Evolutionary conservation across 2,113 vertebrate genomes (phyloP).

Genomic region (Cyanoderma ruficeps): DNA sequence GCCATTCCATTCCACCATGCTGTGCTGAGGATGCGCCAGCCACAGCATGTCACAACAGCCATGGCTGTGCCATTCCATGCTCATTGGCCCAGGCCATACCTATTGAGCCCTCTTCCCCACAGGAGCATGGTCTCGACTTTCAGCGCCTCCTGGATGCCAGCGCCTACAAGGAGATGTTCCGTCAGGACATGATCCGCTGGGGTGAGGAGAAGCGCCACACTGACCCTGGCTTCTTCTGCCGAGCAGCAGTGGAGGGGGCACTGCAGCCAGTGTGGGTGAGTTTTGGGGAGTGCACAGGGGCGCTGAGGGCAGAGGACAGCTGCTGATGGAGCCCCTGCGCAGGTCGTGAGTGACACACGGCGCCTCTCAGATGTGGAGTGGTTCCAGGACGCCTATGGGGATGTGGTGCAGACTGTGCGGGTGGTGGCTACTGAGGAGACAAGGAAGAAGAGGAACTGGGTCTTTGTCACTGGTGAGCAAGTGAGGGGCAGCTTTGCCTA

Average conservation of each 20-base stretch:
- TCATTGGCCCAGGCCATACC: rapidly evolving
- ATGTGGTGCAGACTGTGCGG: constrained; percentile 70
- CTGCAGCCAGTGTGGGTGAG: constrained; percentile 87
- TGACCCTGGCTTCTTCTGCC: constrained; percentile 89
- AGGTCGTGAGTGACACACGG: constrained; percentile 90
- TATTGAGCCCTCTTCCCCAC: not conserved
- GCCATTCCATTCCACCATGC: not conserved
- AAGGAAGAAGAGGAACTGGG: constrained; percentile 82
- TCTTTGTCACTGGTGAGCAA: constrained; percentile 78
- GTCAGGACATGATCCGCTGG: constrained; percentile 90
- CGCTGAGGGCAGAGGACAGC: rapidly evolving
- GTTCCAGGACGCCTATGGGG: constrained; percentile 79
- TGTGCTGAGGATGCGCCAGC: not conserved
- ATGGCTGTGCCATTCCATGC: rapidly evolving
- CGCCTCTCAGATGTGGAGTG: constrained; percentile 86
- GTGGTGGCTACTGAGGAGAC: constrained; percentile 79
- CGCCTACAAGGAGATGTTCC: constrained; percentile 83
- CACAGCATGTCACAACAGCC: not conserved
- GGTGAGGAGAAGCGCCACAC: constrained; percentile 77
- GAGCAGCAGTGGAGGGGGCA: constrained; percentile 60
- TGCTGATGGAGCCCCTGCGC: not conserved
- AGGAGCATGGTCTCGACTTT: constrained; percentile 85
- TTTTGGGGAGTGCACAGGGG: rapidly evolving
- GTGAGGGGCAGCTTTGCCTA: rapidly evolving
- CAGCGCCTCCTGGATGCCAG: constrained; percentile 82